Evolutionary conservation across 64 coral and sea anemone species (phyloP), one percentile per base, ranked within the genome.

Genomic region (Actinia tenebrosa): DNA sequence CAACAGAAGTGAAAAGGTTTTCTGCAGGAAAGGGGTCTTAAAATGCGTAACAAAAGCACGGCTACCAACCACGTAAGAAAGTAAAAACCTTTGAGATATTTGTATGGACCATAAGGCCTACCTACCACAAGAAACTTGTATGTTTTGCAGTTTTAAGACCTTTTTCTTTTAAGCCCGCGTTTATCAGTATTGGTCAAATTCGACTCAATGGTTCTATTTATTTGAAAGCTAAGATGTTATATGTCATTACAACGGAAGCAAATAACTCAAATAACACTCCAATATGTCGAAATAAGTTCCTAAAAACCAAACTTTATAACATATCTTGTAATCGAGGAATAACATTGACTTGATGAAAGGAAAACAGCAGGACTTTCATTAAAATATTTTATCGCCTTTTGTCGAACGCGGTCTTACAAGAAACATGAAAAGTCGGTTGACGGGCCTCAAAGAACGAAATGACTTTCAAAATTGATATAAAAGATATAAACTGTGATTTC

Each of bases 321-420:
- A 26, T 75, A 75, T 75, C 69, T 75, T 75, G 63, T 75, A 75
- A 75, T 75, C 69, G 27, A 37, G 27, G 25, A 75, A 75, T 66
- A 66, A 66, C 63, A 66, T 75, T 18, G 26, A 42, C 26, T 9
- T 42, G 69, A 75, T 75, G 15, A 75, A 75, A 66, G 63, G 69
- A 75, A 75, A 75, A 75, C 27, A 42, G 26, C 69, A 42, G 26
- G 26, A 75, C 11, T 30, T 30, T 75, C 42, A 42, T 75, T 75
- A 16, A 75, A 43, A 75, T 25, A 26, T 42, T 75, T 75, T 75
- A 75, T 75, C 69, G 69, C 42, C 42, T 42, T 9, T 75, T 75
- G 69, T 75, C 26, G 69, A 30, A 37, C 30, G 69, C 69, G n/a
- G 69, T 42, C 13, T 26, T 30, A 66, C 69, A 30, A 75, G 69